Conservation (phyloP, 2,888 invertebrate species). For the Ennomos fuscantarius region DNA sequence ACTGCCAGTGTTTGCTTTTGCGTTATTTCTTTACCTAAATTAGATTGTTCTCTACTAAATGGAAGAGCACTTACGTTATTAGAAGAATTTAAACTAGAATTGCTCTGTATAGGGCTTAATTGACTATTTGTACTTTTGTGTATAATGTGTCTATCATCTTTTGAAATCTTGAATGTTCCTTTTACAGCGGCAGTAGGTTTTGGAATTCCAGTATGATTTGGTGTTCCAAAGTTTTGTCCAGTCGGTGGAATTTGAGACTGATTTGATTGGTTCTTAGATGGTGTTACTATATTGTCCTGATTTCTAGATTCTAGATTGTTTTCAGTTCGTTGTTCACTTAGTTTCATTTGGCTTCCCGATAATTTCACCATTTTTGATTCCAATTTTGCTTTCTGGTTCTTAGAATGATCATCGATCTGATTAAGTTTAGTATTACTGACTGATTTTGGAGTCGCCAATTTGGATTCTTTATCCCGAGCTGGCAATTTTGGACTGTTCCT, state of each 20-base stretch:
- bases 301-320: constrained; percentile 52
- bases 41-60: constrained; percentile 81
- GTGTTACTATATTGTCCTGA: constrained; percentile 51
- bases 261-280: constrained; percentile 51
- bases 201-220: constrained; percentile 88
- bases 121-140: constrained; percentile 84
- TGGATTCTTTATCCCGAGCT: constrained; percentile 78
- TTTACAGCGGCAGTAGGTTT: constrained; percentile 97
- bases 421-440: constrained; percentile 79
- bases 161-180: constrained; percentile 92
- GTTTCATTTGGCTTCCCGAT: constrained; percentile 76
- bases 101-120: constrained; percentile 84
- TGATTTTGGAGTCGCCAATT: constrained; percentile 81
- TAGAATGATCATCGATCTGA: constrained; percentile 75
- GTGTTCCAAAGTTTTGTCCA: constrained; percentile 75
- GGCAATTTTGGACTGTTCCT: constrained; percentile 78
- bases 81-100: constrained; percentile 84
- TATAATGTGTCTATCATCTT: constrained; percentile 83
- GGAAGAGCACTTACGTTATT: constrained; percentile 79
- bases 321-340: constrained; percentile 69
- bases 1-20: constrained; percentile 87
- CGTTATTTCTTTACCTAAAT: constrained; percentile 77
- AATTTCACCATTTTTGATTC: constrained; percentile 79
- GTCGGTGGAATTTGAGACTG: constrained; percentile 64
- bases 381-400: constrained; percentile 64